Base-by-base conservation (phyloP, 2,888 invertebrate species). In the Caenorhabditis afra region DNA sequence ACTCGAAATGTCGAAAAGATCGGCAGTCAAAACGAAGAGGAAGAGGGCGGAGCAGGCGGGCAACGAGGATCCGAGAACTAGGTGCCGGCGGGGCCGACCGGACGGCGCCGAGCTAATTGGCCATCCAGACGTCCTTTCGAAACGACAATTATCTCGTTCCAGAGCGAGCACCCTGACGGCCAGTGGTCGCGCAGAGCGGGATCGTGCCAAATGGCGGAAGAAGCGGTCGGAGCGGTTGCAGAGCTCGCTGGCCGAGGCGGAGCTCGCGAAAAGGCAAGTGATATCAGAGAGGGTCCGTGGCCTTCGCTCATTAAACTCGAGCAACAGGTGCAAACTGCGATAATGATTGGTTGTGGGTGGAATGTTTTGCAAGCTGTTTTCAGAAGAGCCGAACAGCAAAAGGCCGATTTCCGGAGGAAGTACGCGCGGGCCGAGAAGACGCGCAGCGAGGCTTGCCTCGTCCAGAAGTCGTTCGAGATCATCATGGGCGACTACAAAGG, bases 131-230 rank as follows among this genome's bases (percentile, higher is more conserved):
- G 70, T 53, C 47, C 29, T 29, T 29, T 29, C 53, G 35, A 22
- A 52, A 52, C 59, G 52, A 37, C 70, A 70, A 70, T 70, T 70
- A 70, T 61, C n/a, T n/a, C 61, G 45, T 59, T 70, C 61, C 70
- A 57, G 57, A 50, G 35, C 10, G 16, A 8, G 35, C 4, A 49
- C 22, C 37, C 37, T 55, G 41, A 44, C 66, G 59, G 29, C n/a
- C 2, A 66, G 90, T 83, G 79, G 90, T 89, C 11, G 90, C 83
- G 68, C 67, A 86, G 87, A 22, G 90, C 83, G 52, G 88, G 90
- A 53, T 86, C 88, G 81, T 93, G 95, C 94, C 91, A 97, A 97
- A 8, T 96, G 93, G 91, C 96, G 73, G 5, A 64, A 44, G 14
- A 41, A 44, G 35, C 22, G 96, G 91, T 95, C 92, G 91, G 96